Evolutionary conservation across 2,888 invertebrate species (phyloP), one percentile per base, ranked within the genome.

Genomic region (Dasysyrphus tricinctus): DNA sequence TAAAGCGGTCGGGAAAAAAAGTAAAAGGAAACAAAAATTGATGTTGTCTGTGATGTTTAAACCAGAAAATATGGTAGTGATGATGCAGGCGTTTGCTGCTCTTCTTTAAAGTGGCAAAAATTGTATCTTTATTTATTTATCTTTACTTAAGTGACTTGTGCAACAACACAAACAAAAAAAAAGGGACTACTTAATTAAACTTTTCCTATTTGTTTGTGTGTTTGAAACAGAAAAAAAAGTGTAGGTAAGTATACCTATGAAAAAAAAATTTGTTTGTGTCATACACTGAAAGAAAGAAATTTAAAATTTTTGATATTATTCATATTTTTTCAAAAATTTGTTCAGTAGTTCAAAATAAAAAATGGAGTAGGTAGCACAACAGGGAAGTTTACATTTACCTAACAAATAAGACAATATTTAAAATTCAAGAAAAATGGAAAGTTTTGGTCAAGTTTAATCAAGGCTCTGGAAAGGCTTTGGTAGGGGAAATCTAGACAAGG

Each of bases 141-240:
- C 24, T 69, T 14, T 12, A 51, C 9, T 24, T 42, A 69, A 69
- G 24, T 69, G 39, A 69, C 69, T 69, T 51, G 34, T 67, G 49
- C 67, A 49, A 67, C 11, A 44, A 29, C 24, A 54, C 3, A 63
- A 32, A 47, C 11, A 47, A 34, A 47, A 65, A 47, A 65, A 29
- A 29, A 69, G n/a, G 11, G 54, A 67, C 69, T 69, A 24, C 24
- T 24, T 24, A 54, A 69, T 69, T 69, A 39, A 69, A 69, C 51
- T 69, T 54, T 54, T 54, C 8, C 51, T 39, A 54, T 51, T 67
- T 69, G 39, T n/a, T 24, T 24, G 19, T 34, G 7, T 34, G 2
- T 37, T 24, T 24, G 14, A 24, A 11, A 39, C 8, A 9, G 11
- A 37, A 67, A 51, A 34, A 63, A 54, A 69, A 65, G 24, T 9